Base-by-base conservation (phyloP, 2,113 vertebrate genomes). In the Pachyramphus minor region DNA sequence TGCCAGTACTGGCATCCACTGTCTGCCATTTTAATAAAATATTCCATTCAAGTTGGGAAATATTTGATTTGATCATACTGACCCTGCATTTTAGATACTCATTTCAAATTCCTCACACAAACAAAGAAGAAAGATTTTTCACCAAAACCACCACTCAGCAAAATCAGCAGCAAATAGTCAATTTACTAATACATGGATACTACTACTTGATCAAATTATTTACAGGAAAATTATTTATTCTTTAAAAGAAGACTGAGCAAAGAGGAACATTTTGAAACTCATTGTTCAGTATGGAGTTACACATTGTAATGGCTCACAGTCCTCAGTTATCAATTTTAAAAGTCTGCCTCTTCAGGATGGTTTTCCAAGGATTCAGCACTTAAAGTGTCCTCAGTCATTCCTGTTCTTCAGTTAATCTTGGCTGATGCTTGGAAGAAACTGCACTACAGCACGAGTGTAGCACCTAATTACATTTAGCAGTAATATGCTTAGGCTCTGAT, bases 401-500 rank as follows among this genome's bases (percentile, higher is more conserved):
- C 33, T 64, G 44, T 55, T 94, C 60, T 79, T 93, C 84, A 72
- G 74, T 68, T 93, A 93, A 82, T 87, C 66, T 76, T 76, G 58
- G 56, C 41, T 89, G 90, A 89, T 39, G 35, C 87, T 86, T 67
- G 44, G 59, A 94, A 86, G 55, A 92, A 89, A 63, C 20, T 81
- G 60, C 15, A 11, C 71, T 87, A 23, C 37, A 68, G 59, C 44
- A 37, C 0, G 0, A 92, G 58, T 60, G 72, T 41, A 86, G 72
- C 90, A 82, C 62, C 93, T 77, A 96, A 97, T 95, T 89, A 90
- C 44, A 50, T 52, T 81, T 50, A 96, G 50, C 90, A 87, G 64
- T 95, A 96, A 96, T 93, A 67, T 42, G 49, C 92, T 96, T 93
- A 93, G 60, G 76, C 69, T 87, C 83, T 94, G 83, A 92, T 88